Evolutionary conservation across 2,113 vertebrate genomes (phyloP).

Genomic region (Cyanoliseus patagonus): DNA sequence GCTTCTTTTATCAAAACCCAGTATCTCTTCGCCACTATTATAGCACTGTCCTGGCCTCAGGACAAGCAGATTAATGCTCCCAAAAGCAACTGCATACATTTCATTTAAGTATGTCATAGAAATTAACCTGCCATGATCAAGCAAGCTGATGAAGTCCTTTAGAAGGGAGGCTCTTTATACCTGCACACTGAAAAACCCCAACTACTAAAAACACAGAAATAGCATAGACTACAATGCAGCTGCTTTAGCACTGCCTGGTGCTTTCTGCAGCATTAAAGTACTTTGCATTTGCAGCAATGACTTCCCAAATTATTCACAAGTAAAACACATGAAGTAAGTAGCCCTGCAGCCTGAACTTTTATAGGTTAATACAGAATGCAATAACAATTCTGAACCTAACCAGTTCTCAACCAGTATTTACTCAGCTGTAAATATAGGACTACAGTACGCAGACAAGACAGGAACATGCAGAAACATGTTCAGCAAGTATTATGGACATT

Average conservation of each 20-base stretch:
- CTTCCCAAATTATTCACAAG: not conserved
- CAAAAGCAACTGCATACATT: not conserved
- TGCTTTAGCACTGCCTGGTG: not conserved
- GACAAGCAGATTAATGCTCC: not conserved
- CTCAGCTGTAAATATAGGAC: not conserved
- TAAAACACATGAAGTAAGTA: not conserved
- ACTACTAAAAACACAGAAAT: not conserved
- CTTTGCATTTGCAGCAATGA: not conserved
- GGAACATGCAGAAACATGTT: not conserved
- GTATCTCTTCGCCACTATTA: not conserved
- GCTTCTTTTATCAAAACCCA: not conserved
- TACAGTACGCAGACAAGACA: not conserved
- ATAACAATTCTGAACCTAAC: not conserved
- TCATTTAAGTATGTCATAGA: not conserved
- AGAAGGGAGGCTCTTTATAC: not conserved
- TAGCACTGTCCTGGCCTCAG: not conserved
- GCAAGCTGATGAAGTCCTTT: not conserved
- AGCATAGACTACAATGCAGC: not conserved
- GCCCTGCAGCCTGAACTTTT: not conserved
- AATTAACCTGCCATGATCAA: not conserved
- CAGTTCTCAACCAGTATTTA: not conserved
- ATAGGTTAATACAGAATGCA: not conserved
- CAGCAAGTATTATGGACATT: not conserved
- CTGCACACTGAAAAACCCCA: not conserved
- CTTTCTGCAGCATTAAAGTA: not conserved